Percentiles rank a stretch among this genome's conserved stretches.
Conservation (phyloP, 1,140 invertebrate genomes). For the Lepidurus apus region DNA sequence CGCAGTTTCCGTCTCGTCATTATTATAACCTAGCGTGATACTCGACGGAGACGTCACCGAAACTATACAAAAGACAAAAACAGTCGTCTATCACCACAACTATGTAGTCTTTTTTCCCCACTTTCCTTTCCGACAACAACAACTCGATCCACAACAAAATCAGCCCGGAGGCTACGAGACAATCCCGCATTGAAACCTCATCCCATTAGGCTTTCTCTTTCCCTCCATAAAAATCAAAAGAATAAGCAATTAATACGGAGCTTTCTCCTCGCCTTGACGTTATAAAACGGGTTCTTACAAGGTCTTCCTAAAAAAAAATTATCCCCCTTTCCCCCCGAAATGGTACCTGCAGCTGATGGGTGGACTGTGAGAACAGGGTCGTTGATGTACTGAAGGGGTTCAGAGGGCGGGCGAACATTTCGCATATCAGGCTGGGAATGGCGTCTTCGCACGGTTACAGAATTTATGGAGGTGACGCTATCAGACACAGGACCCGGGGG, state of each 20-base stretch:
- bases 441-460: conserved; percentile 11
- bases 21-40: not conserved
- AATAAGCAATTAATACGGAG: no score
- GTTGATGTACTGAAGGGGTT: conserved; percentile 4
- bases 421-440: conserved; percentile 13
- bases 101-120: no score
- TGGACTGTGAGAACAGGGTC: conserved; percentile 23
- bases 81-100: not conserved
- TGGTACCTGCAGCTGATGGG: not conserved
- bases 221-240: no score
- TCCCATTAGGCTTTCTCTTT: no score
- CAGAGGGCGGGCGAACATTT: not conserved
- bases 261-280: no score
- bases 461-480: conserved; percentile 14
- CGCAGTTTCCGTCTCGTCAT: not conserved
- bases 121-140: no score
- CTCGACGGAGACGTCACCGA: not conserved
- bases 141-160: no score
- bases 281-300: no score
- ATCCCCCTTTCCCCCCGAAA: not conserved
- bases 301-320: no score
- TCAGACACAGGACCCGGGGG: not conserved
- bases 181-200: no score
- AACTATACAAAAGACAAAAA: not conserved
- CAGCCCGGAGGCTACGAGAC: no score